Percentiles rank a stretch among this genome's conserved stretches.
Evolutionary conservation across 1,140 invertebrate species (phyloP).

Genomic region (Colletes gigas): DNA sequence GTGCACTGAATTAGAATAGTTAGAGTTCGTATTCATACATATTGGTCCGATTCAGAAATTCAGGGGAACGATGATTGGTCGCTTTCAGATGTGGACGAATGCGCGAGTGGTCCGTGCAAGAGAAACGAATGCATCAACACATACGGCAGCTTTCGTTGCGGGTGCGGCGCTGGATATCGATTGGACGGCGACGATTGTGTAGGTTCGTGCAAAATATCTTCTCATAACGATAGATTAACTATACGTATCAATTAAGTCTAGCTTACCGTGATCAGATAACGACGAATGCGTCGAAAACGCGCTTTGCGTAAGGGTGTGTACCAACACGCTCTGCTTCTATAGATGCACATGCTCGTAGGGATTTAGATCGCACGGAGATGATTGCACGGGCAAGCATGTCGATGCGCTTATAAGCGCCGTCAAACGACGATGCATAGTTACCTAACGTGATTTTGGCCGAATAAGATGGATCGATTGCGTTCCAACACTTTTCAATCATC

Average conservation of each 20-base stretch:
- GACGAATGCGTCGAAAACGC: slow-evolving; percentile 84
- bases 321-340: slow-evolving; percentile 82
- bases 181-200: slow-evolving; percentile 83
- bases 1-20: too few relatives aligned
- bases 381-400: slow-evolving; percentile 79
- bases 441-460: neutral
- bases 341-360: slow-evolving; percentile 85
- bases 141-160: slow-evolving; percentile 90
- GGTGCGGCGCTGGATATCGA: slow-evolving; percentile 88
- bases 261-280: slow-evolving; percentile 80
- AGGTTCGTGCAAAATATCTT: slow-evolving; percentile 78
- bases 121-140: slow-evolving; percentile 89
- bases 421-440: too few relatives aligned
- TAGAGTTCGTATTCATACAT: too few relatives aligned
- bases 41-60: too few relatives aligned
- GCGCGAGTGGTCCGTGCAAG: slow-evolving; percentile 82
- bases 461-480: neutral
- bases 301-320: slow-evolving; percentile 78
- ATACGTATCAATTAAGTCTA: slow-evolving; percentile 29
- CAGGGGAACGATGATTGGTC: slow-evolving; percentile 34
- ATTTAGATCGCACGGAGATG: slow-evolving; percentile 75
- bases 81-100: slow-evolving; percentile 87
- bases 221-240: slow-evolving; percentile 30
- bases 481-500: neutral
- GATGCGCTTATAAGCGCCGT: neutral